Base-by-base conservation (phyloP, 2,797 vertebrate species). In the Masticophis lateralis region DNA sequence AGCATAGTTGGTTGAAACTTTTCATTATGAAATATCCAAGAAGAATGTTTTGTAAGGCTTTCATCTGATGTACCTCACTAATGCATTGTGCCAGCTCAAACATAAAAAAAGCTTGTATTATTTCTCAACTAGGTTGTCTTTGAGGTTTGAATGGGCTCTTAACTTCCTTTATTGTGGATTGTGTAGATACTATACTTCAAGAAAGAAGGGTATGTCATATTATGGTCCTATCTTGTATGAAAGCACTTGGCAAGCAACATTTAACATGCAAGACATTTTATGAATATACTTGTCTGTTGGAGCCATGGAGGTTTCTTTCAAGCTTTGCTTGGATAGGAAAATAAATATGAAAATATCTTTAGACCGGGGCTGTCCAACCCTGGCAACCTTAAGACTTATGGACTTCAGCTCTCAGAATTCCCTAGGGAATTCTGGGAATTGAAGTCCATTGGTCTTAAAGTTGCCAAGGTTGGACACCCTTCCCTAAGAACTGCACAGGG, bases 281-380 rank as follows among this genome's bases (percentile, higher is more conserved):
- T 93, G 83, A 88, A 87, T 90, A 87, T 32, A 32, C 59, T 86
- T 90, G 74, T 90, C 57, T 92, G 51, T 86, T 92, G 88, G 57
- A 86, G 47, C 79, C 57, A 11, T n/a, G n/a, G 88, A 59, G 28
- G 74, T 87, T 28, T 59, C 83, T 90, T 87, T 93, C 27, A 57
- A 86, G 25, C 10, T 66, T 63, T 32, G 13, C 3, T 56, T 66
- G 8, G 7, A 27, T 27, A 56, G 3, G 14, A 28, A 55, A 90
- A 55, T 8, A 20, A 86, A 53, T 90, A 90, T 66, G 51, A 92
- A 61, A 92, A 87, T 16, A 14, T 59, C 88, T 60, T 57, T 57
- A 92, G 57, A 79, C 18, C 2, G 1, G 7, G 32, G 14, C 2
- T 20, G 32, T 74, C 7, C 69, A 37, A 37, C 32, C 7, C 37